Percentiles rank a stretch among this genome's conserved stretches.
Conservation (phyloP, 2,113 vertebrate species). For the Percina caprodes region DNA sequence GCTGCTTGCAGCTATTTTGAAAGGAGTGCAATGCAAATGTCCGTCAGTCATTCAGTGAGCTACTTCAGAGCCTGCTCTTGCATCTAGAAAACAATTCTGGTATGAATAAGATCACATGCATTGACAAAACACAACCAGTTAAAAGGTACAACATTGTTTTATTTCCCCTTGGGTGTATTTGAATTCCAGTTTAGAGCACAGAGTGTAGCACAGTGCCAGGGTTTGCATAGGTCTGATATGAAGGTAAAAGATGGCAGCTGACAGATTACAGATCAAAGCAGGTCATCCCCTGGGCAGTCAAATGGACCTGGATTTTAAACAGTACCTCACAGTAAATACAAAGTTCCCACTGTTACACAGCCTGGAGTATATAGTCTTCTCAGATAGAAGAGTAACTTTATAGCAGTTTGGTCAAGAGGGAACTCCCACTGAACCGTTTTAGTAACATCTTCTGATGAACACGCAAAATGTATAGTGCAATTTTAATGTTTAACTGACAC, state of each 20-base stretch:
- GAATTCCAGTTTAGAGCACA: constrained; percentile 69
- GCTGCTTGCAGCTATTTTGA: background rate
- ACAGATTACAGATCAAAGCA: constrained; percentile 22
- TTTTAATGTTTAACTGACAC: background rate
- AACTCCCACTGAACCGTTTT: background rate
- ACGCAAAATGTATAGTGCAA: background rate
- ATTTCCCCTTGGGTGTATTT: constrained; percentile 52
- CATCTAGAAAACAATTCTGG: background rate
- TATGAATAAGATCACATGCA: background rate
- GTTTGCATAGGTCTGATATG: constrained; percentile 79
- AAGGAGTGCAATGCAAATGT: background rate
- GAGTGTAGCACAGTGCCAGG: constrained; percentile 48
- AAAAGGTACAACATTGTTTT: constrained; percentile 43
- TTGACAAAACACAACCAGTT: background rate
- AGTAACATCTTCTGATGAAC: constrained; percentile 11
- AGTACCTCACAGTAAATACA: constrained; percentile 27
- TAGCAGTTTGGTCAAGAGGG: constrained; percentile 19
- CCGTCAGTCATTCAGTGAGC: background rate
- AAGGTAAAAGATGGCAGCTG: constrained; percentile 56
- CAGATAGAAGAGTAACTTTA: background rate
- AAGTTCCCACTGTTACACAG: constrained; percentile 9
- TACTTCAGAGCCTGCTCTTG: background rate
- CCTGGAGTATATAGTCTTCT: background rate
- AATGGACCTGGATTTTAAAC: constrained; percentile 5
- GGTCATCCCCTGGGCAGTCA: background rate